Evolutionary conservation across 2,797 vertebrate species (phyloP).

Genomic region (Menidia menidia): DNA sequence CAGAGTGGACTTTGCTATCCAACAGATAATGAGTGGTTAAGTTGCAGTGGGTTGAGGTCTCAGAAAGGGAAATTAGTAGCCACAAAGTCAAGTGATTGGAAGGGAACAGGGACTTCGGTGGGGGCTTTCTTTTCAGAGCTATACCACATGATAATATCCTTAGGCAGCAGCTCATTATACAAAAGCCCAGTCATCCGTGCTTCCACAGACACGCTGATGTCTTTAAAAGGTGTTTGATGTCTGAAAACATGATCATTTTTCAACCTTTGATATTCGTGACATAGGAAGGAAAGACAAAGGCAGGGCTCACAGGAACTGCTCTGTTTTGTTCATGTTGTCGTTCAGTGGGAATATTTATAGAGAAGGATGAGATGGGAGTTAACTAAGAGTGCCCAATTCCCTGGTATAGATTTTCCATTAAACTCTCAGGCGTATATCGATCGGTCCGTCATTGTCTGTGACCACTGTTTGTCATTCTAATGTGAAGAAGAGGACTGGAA

Average conservation of each 20-base stretch:
- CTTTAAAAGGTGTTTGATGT: not conserved
- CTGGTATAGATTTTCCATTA: conserved; percentile 36
- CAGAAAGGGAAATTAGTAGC: conserved; percentile 42
- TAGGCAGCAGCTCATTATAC: conserved; percentile 40
- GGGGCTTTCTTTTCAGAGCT: conserved; percentile 35
- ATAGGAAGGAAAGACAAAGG: not conserved
- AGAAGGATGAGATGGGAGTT: conserved; percentile 5
- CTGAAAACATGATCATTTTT: not conserved
- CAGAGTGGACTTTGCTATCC: conserved; percentile 23
- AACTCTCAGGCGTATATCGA: conserved; percentile 48
- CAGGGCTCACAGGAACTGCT: not conserved
- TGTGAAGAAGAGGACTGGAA: conserved; percentile 6
- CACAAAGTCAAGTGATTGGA: conserved; percentile 42
- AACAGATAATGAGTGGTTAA: conserved; percentile 51
- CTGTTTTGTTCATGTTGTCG: not conserved
- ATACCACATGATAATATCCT: conserved; percentile 41
- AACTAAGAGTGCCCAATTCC: conserved; percentile 20
- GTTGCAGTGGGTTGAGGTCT: conserved; percentile 38
- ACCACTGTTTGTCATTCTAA: conserved; percentile 20
- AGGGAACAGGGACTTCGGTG: conserved; percentile 18
- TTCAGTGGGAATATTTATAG: not conserved
- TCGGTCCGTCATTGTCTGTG: conserved; percentile 40
- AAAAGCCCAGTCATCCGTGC: conserved; percentile 14
- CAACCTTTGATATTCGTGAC: not conserved
- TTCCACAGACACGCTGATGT: conserved; percentile 3